Conservation (phyloP, 2,797 vertebrate genomes). For the Rhadinocentrus ornatus region DNA sequence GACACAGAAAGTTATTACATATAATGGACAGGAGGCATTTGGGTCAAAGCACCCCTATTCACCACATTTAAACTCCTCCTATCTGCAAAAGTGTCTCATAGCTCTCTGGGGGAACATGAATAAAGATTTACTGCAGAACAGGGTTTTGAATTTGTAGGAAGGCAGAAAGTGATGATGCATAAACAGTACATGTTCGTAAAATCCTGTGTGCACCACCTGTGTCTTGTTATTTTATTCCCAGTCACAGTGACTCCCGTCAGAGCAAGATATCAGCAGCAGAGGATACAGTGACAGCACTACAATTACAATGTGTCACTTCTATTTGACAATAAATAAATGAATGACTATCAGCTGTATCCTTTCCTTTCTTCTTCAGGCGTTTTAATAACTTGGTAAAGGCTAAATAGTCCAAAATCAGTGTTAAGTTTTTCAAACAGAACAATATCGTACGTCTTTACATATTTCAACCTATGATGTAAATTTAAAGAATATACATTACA, state of each 20-base stretch:
- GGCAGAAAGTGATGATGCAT: constrained; percentile 60
- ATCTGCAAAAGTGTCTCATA: constrained; percentile 30
- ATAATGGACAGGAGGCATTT: constrained; percentile 32
- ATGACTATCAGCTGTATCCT: neutral
- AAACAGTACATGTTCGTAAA: constrained; percentile 54
- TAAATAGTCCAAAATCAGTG: constrained; percentile 9
- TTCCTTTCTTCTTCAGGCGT: constrained; percentile 17
- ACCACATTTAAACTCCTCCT: neutral
- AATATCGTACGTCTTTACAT: constrained; percentile 7
- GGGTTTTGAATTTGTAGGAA: constrained; percentile 44
- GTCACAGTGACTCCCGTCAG: constrained; percentile 28
- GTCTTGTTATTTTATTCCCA: constrained; percentile 45
- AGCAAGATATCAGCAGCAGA: constrained; percentile 39
- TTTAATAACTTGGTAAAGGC: constrained; percentile 28
- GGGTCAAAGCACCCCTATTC: constrained; percentile 13
- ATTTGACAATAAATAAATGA: constrained; percentile 57
- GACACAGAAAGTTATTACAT: constrained; percentile 46
- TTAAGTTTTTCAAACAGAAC: constrained; percentile 21
- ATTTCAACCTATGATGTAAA: neutral
- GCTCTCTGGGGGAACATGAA: constrained; percentile 44
- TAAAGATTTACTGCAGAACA: constrained; percentile 41
- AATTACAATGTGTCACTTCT: constrained; percentile 44
- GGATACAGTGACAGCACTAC: constrained; percentile 28
- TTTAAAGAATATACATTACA: neutral
- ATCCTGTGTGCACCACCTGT: constrained; percentile 34